Percentiles rank a stretch among this genome's conserved stretches.
phyloP scores from a whole-genome alignment of 2,113 vertebrate species.

The Pseudorasbora parva region DNA sequence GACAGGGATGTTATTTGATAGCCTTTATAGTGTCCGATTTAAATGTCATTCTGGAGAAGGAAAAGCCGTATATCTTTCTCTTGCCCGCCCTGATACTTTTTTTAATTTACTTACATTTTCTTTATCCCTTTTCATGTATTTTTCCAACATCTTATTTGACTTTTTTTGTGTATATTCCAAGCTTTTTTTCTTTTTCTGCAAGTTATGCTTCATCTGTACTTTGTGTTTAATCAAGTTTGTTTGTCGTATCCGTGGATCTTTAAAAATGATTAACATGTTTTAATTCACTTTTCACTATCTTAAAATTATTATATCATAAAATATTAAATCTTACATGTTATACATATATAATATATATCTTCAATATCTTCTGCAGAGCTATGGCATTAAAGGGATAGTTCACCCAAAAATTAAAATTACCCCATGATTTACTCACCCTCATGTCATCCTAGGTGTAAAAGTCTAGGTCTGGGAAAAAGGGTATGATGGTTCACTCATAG shows the following conservation, averaged over 20 bases:
- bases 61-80: conserved; percentile 62
- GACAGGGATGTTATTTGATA: conserved; percentile 33
- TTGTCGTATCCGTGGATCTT: too few relatives aligned
- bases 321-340: not conserved
- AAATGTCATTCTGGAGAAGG: conserved; percentile 69
- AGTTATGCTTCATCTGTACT: too few relatives aligned
- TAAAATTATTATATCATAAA: not conserved
- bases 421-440: too few relatives aligned
- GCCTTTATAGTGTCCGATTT: conserved; percentile 70
- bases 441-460: too few relatives aligned
- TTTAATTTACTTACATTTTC: not conserved
- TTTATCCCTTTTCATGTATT: not conserved
- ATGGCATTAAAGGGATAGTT: not conserved
- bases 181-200: too few relatives aligned
- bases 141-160: not conserved
- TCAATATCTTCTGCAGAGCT: not conserved
- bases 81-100: conserved; percentile 50
- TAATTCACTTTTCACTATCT: too few relatives aligned
- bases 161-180: too few relatives aligned
- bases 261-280: too few relatives aligned
- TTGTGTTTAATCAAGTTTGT: too few relatives aligned
- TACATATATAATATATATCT: not conserved
- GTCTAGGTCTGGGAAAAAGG: too few relatives aligned
- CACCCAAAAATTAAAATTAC: too few relatives aligned
- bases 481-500: too few relatives aligned